Percentiles rank a stretch among this genome's conserved stretches.
Evolutionary conservation across 92 coral and sea anemone genomes (phyloP).

Genomic region (Phenganax subtilis): DNA sequence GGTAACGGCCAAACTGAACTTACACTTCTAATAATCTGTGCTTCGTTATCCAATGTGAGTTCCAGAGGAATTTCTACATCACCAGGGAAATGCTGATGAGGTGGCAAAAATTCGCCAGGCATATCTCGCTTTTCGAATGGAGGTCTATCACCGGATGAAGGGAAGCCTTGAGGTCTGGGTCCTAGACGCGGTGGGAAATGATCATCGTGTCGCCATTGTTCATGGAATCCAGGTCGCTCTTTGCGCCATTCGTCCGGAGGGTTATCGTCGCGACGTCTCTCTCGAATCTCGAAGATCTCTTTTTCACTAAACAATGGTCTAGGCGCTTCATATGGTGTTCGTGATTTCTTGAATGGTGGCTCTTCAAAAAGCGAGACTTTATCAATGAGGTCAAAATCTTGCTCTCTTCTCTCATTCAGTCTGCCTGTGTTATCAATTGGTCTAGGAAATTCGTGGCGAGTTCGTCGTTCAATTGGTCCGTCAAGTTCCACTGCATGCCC

Average conservation of each 20-base stretch:
- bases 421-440: conserved; percentile 26
- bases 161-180: conserved; percentile 14
- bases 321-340: conserved; percentile 38
- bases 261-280: conserved; percentile 39
- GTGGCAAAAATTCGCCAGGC: conserved; percentile 27
- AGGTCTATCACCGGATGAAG: conserved; percentile 29
- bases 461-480: conserved; percentile 8
- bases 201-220: conserved; percentile 20
- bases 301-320: conserved; percentile 64
- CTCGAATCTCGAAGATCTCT: conserved; percentile 61
- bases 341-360: conserved; percentile 51
- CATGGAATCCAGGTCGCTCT: conserved; percentile 19
- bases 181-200: conserved; percentile 2
- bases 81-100: conserved; percentile 41
- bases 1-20: conserved; percentile 4
- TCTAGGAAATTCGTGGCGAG: conserved; percentile 11
- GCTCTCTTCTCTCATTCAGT: conserved; percentile 2
- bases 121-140: conserved; percentile 1
- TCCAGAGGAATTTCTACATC: conserved; percentile 83
- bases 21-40: conserved; percentile 77
- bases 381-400: conserved; percentile 9
- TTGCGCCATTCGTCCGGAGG: conserved; percentile 31
- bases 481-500: not conserved
- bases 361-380: conserved; percentile 36
- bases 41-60: conserved; percentile 75